Percentiles rank a stretch among this genome's conserved stretches.
These are phyloP conservation scores for Lochmaea capreae DNA, from an alignment of 2,888 invertebrate genomes.

Conservation along the genomic window DNA sequence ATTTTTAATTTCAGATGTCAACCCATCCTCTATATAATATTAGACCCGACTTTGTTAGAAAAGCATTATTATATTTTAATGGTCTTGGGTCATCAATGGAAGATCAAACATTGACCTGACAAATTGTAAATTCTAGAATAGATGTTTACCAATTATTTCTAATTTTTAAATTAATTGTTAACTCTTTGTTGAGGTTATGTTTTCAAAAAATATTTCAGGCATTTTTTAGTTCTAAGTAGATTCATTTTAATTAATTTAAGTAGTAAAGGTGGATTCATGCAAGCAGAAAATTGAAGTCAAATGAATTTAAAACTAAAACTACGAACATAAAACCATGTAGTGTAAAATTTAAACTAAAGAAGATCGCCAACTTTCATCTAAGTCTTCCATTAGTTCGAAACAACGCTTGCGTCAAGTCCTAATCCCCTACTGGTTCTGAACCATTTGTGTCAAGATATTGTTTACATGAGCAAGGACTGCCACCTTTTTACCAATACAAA, in stretches of 20 bases:
- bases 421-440: too few relatives aligned
- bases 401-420: too few relatives aligned
- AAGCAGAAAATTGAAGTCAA: too few relatives aligned
- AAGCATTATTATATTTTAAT: slow-evolving; percentile 67
- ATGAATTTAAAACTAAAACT: too few relatives aligned
- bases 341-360: too few relatives aligned
- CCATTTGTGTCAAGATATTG: too few relatives aligned
- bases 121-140: slow-evolving; percentile 10
- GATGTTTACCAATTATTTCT: slow-evolving; percentile 1
- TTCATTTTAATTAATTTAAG: not conserved
- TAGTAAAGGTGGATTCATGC: not conserved
- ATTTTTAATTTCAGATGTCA: slow-evolving; percentile 66
- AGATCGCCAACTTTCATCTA: too few relatives aligned
- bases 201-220: slow-evolving; percentile 23
- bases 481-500: too few relatives aligned
- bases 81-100: slow-evolving; percentile 45
- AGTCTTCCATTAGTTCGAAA: too few relatives aligned
- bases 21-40: slow-evolving; percentile 89
- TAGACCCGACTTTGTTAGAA: slow-evolving; percentile 73
- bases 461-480: too few relatives aligned
- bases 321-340: too few relatives aligned
- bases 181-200: slow-evolving; percentile 25
- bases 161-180: slow-evolving; percentile 22
- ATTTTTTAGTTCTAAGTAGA: not conserved
- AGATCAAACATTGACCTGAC: slow-evolving; percentile 36